Percentiles rank a stretch among this genome's conserved stretches.
Conservation (phyloP, 2,797 vertebrate genomes). For the Thamnophis elegans region DNA sequence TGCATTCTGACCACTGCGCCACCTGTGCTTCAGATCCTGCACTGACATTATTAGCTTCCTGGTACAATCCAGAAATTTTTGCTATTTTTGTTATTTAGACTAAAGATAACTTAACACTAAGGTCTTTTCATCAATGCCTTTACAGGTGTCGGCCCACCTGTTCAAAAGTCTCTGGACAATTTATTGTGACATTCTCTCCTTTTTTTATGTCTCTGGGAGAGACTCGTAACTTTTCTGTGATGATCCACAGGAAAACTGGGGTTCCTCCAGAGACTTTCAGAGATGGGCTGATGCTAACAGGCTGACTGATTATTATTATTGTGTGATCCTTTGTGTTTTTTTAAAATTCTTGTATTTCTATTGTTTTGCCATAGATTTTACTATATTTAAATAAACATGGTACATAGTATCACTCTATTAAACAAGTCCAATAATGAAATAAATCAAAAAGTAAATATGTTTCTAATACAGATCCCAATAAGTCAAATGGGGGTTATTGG, state of each 20-base stretch:
- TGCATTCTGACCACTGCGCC: too few relatives aligned
- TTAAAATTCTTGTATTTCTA: not conserved
- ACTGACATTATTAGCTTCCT: not conserved
- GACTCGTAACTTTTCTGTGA: not conserved
- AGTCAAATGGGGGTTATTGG: not conserved
- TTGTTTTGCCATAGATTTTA: not conserved
- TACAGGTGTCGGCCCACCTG: not conserved
- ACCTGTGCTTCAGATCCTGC: not conserved
- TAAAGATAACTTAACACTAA: too few relatives aligned
- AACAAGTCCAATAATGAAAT: not conserved
- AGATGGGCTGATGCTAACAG: not conserved
- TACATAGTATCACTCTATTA: not conserved
- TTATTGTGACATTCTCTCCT: not conserved
- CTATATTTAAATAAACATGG: not conserved
- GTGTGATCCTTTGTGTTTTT: not conserved
- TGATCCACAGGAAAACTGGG: not conserved
- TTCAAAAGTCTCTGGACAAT: not conserved
- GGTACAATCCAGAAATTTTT: not conserved
- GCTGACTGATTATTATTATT: not conserved
- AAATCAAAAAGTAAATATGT: not conserved
- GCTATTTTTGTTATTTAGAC: not conserved
- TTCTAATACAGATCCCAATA: not conserved
- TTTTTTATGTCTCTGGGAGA: not conserved
- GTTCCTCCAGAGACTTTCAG: not conserved
- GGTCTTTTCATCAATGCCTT: not conserved